Conservation (phyloP, 2,113 vertebrate species). For the Eulacestoma nigropectus region DNA sequence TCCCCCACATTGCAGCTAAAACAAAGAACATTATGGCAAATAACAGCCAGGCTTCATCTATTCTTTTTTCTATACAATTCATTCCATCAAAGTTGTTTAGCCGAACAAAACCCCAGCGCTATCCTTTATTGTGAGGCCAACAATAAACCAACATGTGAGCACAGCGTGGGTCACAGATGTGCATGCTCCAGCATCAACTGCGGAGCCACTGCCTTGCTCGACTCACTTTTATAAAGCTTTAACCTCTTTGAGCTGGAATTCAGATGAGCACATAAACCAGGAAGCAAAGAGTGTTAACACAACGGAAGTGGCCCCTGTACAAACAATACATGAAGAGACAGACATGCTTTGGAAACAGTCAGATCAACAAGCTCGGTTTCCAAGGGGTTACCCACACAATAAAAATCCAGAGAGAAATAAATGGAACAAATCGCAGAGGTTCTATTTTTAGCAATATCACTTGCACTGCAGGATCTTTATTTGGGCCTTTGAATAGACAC, state of each 20-base stretch:
- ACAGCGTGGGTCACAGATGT: conserved; percentile 49
- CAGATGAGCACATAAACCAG: conserved; percentile 22
- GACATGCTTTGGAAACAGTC: conserved; percentile 5
- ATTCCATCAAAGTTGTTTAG: conserved; percentile 32
- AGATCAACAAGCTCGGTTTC: not conserved
- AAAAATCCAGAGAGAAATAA: not conserved
- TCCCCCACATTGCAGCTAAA: not conserved
- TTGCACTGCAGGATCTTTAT: not conserved
- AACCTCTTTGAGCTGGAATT: conserved; percentile 19
- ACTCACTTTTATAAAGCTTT: not conserved
- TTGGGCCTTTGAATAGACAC: not conserved
- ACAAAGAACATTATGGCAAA: conserved; percentile 47
- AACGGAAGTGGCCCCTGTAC: not conserved
- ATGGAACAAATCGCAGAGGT: not conserved
- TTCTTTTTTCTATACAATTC: conserved; percentile 40
- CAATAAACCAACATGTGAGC: conserved; percentile 35
- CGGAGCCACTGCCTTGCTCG: not conserved
- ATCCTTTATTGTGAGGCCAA: conserved; percentile 41
- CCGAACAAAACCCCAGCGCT: conserved; percentile 26
- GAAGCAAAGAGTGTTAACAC: conserved; percentile 27
- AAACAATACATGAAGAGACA: not conserved
- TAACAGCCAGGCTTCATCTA: conserved; percentile 29
- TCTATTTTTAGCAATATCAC: conserved; percentile 5
- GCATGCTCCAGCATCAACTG: not conserved
- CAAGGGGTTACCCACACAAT: not conserved